phyloP scores from a whole-genome alignment of 1,140 invertebrate genomes.

The Zophobas morio region DNA sequence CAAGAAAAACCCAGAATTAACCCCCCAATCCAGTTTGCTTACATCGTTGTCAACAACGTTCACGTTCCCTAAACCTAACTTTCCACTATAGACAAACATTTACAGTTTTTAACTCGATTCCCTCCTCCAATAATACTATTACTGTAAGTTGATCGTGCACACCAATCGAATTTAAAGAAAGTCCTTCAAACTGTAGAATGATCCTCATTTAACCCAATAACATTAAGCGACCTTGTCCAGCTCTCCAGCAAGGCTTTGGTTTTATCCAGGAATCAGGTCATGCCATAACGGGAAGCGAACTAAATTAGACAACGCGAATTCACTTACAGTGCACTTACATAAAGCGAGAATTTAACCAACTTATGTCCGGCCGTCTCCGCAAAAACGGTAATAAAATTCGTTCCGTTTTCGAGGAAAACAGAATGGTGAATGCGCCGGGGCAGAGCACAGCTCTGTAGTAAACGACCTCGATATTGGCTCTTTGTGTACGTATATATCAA shows the following conservation, averaged over 20 bases:
- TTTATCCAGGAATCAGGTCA: constrained; percentile 47
- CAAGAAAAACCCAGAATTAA: too few relatives aligned
- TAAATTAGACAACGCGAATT: constrained; percentile 44
- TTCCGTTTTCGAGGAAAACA: not conserved
- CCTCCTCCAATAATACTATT: too few relatives aligned
- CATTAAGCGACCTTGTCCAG: constrained; percentile 9
- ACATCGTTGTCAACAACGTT: too few relatives aligned
- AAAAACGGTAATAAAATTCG: too few relatives aligned
- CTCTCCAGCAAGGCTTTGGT: not conserved
- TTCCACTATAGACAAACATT: too few relatives aligned
- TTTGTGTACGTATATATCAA: constrained; percentile 43
- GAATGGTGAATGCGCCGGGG: constrained; percentile 33
- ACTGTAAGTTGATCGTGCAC: too few relatives aligned
- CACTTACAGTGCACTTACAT: constrained; percentile 32
- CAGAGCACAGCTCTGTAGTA: constrained; percentile 7
- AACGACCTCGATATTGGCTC: constrained; percentile 32
- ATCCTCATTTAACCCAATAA: constrained; percentile 16
- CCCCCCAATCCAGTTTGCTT: too few relatives aligned
- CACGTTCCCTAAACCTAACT: too few relatives aligned
- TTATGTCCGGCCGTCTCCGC: not conserved
- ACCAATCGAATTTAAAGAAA: constrained; percentile 2
- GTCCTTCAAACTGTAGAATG: constrained; percentile 4
- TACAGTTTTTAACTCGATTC: too few relatives aligned
- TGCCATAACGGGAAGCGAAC: constrained; percentile 29
- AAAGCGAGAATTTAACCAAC: constrained; percentile 30